A percentile compares a stretch with the other conserved stretches of the same genome.
Evolutionary conservation across 2,888 invertebrate genomes (phyloP).

Genomic region (Biston stratarius): DNA sequence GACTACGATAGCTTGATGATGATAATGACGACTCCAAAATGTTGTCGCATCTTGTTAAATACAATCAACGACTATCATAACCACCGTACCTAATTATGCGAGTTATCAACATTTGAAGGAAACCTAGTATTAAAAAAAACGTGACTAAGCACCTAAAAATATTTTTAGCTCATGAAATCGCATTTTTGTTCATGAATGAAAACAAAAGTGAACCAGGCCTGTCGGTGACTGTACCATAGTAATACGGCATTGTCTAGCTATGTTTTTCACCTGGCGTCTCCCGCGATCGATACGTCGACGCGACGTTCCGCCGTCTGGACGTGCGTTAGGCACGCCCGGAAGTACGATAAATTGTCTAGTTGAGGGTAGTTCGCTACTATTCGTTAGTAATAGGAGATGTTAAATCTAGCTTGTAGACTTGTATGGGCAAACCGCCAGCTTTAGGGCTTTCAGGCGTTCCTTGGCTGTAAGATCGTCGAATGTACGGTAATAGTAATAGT

Average conservation of each 20-base stretch:
- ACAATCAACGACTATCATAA: too few relatives aligned
- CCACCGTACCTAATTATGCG: too few relatives aligned
- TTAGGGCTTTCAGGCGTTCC: neutral
- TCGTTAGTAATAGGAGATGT: conserved; percentile 6
- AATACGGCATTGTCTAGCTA: conserved; percentile 44
- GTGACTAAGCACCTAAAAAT: neutral
- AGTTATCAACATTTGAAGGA: too few relatives aligned
- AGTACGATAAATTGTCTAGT: conserved; percentile 18
- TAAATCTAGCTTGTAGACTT: conserved; percentile 2
- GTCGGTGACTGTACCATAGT: conserved; percentile 6
- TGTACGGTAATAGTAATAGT: neutral
- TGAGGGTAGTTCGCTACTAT: conserved; percentile 8
- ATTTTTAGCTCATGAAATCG: neutral
- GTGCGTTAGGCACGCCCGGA: conserved; percentile 23
- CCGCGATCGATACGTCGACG: conserved; percentile 66
- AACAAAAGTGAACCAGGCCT: neutral
- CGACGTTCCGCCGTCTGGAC: conserved; percentile 48
- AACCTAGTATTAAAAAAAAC: too few relatives aligned
- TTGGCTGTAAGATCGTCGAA: neutral
- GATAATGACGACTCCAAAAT: too few relatives aligned
- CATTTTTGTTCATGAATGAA: neutral
- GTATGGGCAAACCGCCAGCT: conserved; percentile 5
- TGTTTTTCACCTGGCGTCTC: conserved; percentile 58
- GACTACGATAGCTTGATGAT: too few relatives aligned
- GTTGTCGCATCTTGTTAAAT: too few relatives aligned